Conservation (phyloP, 2,797 vertebrate genomes). For the Sarcoramphus papa region DNA sequence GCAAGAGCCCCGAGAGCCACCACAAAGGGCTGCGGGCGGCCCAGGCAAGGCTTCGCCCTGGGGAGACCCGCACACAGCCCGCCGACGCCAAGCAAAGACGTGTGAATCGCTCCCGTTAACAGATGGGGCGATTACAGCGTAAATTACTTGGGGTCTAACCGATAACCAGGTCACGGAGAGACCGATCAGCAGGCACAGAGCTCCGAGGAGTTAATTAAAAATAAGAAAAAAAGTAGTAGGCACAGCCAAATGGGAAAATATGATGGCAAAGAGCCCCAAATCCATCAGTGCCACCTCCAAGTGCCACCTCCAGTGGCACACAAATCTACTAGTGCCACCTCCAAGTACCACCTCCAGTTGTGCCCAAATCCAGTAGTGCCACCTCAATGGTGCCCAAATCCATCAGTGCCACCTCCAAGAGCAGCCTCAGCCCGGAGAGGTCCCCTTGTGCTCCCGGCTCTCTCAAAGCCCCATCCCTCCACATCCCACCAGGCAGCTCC, state of each 20-base stretch:
- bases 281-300: background rate
- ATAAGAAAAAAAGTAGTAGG: background rate
- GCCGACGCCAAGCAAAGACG: background rate
- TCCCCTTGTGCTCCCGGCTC: background rate
- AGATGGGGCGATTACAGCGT: background rate
- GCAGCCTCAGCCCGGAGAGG: background rate
- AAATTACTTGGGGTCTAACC: background rate
- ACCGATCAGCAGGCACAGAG: background rate
- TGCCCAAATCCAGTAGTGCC: background rate
- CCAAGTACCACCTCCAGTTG: background rate
- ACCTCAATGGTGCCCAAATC: background rate
- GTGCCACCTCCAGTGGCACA: background rate
- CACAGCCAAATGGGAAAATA: background rate
- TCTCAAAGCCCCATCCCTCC: background rate
- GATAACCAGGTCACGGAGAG: background rate
- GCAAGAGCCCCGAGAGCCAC: background rate
- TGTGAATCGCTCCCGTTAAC: background rate
- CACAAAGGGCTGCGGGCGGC: rapidly evolving
- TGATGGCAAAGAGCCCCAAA: background rate
- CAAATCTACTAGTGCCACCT: background rate
- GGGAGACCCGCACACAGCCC: background rate
- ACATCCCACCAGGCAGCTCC: background rate
- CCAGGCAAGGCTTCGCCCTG: background rate
- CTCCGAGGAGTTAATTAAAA: background rate
- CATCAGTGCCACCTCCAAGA: background rate